phyloP scores from a whole-genome alignment of 2,797 vertebrate species.

The Chrosomus eos region DNA sequence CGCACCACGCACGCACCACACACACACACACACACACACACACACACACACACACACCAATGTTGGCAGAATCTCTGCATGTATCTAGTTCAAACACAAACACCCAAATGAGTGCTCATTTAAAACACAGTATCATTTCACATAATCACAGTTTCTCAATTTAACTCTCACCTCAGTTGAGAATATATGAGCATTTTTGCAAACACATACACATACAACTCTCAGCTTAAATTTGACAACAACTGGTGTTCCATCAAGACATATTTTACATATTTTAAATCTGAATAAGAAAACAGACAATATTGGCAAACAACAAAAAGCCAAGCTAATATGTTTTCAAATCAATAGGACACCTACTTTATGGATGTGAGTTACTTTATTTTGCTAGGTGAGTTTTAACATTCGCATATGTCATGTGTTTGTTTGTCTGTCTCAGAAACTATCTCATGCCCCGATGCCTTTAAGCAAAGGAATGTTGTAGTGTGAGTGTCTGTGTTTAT shows the following conservation, averaged over 20 bases:
- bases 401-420: too few species aligned
- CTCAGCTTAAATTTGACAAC: not conserved
- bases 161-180: constrained; percentile 25
- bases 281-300: not conserved
- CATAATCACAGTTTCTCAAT: constrained; percentile 42
- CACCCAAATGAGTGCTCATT: constrained; percentile 15
- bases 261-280: too few species aligned
- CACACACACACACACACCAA: not conserved
- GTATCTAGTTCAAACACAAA: constrained; percentile 18
- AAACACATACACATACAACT: not conserved
- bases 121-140: constrained; percentile 32
- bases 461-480: too few species aligned
- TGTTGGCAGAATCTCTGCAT: constrained; percentile 2
- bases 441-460: too few species aligned
- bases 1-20: too few species aligned
- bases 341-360: too few species aligned
- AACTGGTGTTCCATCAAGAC: not conserved
- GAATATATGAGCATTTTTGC: not conserved
- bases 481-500: too few species aligned
- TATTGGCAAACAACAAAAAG: not conserved
- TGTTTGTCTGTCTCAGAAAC: too few species aligned
- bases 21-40: not conserved
- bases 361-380: too few species aligned
- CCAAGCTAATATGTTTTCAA: too few species aligned
- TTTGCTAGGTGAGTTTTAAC: too few species aligned